Evolutionary conservation across 2,113 vertebrate species (phyloP), one percentile per base, ranked within the genome.

Genomic region (Trichechus manatus): DNA sequence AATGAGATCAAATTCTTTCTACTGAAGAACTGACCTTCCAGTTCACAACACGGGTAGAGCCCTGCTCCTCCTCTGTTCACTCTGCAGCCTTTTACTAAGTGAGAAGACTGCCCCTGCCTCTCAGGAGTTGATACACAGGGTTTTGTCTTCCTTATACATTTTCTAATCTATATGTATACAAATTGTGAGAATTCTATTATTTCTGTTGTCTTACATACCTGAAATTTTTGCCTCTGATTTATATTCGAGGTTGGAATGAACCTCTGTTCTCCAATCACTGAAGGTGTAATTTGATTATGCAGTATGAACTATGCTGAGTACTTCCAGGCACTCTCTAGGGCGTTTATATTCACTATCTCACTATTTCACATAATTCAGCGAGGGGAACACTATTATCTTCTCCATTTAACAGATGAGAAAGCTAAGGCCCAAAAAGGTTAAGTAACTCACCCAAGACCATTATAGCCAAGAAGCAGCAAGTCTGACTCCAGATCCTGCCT

Each of bases 51-150:
- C 31, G 23, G 20, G 78, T 31, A 1, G 8, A 23, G 8, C 3
- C 27, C 11, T 20, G 47, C 20, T 27, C 7, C 36, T 64, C 36
- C 78, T 50, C 1, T 0, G 29, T 33, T 22, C 17, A 31, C 5
- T 8, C 9, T 1, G 31, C 39, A 27, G 10, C 44, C 91, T 27
- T 14, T 27, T 31, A 29, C 15, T 36, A 14, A 20, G 20, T 7
- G 6, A 64, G 7, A 77, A 31, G 53, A 19, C 0, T 0, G n/a
- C 5, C 23, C 11, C 2, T 80, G 59, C 3, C 50, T 74, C 44
- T 74, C 29, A 31, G 25, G n/a, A 96, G 29, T 27, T 50, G 1
- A 3, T 15, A 14, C 29, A 9, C 8, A 59, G 63, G 20, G 7
- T 9, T 77, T 39, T 70, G 36, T 50, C 47, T 72, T 88, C 36